Conservation (phyloP, 2,888 invertebrate genomes). For the Epinotia bilunana region DNA sequence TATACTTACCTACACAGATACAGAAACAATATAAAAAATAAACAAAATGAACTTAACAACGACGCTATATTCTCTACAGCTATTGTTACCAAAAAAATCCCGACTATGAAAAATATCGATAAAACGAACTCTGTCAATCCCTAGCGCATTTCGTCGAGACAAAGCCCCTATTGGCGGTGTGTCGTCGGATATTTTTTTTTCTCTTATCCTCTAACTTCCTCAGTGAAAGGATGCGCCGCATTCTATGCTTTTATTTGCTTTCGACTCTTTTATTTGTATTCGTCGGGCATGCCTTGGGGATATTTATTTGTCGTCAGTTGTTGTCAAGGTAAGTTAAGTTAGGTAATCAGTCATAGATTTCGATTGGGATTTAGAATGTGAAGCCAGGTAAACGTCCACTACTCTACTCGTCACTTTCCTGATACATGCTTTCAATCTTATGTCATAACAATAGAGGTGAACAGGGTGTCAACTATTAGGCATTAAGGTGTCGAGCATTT, state of each 20-base stretch:
- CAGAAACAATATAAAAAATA: no score
- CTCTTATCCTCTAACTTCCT: slow-evolving; percentile 70
- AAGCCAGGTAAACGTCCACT: background rate
- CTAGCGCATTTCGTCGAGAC: slow-evolving; percentile 61
- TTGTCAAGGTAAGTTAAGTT: slow-evolving; percentile 38
- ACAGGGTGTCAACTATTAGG: no score
- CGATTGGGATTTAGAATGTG: background rate
- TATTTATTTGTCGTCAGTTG: slow-evolving; percentile 50
- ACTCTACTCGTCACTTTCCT: no score
- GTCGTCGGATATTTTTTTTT: slow-evolving; percentile 63
- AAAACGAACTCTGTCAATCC: slow-evolving; percentile 51
- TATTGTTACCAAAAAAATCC: background rate
- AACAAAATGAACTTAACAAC: no score
- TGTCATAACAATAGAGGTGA: no score
- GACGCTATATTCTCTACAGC: no score
- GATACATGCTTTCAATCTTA: no score
- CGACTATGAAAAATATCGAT: slow-evolving; percentile 25
- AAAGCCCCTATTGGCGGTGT: slow-evolving; percentile 73
- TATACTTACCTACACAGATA: no score
- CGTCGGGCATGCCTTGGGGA: slow-evolving; percentile 46
- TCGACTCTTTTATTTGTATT: slow-evolving; percentile 55
- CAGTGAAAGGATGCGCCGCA: slow-evolving; percentile 71
- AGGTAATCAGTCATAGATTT: slow-evolving; percentile 24
- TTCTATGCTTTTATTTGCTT: slow-evolving; percentile 70
- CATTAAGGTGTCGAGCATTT: no score